phyloP scores from a whole-genome alignment of 2,797 vertebrate genomes.

The Sus cebifrons region DNA sequence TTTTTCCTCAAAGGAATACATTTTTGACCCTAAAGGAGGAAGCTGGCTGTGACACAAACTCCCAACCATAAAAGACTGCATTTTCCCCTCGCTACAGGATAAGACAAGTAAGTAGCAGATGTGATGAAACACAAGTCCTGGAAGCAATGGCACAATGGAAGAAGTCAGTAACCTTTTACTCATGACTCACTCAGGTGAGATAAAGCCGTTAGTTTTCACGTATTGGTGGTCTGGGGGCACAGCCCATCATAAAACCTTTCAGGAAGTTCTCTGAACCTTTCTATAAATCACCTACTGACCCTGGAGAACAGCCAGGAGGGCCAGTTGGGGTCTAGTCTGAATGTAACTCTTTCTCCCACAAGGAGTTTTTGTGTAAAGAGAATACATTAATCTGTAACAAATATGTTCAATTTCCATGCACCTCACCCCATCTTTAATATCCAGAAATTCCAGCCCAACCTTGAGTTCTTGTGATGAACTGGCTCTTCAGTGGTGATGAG shows the following conservation, averaged over 20 bases:
- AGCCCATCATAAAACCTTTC: not conserved
- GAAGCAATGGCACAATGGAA: not conserved
- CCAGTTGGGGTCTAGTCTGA: conserved; percentile 11
- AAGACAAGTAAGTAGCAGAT: conserved; percentile 25
- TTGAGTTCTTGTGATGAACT: conserved; percentile 45
- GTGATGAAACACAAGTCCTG: not conserved
- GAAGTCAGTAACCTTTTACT: not conserved
- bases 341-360: conserved; percentile 26
- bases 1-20: not conserved
- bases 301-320: not conserved
- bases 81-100: conserved; percentile 29
- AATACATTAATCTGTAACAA: conserved; percentile 38
- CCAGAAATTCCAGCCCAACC: conserved; percentile 69
- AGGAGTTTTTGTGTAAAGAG: not conserved
- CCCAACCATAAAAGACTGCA: not conserved
- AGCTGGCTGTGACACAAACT: not conserved
- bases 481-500: not conserved
- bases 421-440: conserved; percentile 22
- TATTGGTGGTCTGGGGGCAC: not conserved
- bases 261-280: not conserved
- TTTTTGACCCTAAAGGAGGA: conserved; percentile 23
- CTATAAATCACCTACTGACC: not conserved
- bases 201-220: not conserved
- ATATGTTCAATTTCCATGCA: not conserved
- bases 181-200: conserved; percentile 15